Evolutionary conservation across 2,113 vertebrate species (phyloP).

Genomic region (Eulacestoma nigropectus): DNA sequence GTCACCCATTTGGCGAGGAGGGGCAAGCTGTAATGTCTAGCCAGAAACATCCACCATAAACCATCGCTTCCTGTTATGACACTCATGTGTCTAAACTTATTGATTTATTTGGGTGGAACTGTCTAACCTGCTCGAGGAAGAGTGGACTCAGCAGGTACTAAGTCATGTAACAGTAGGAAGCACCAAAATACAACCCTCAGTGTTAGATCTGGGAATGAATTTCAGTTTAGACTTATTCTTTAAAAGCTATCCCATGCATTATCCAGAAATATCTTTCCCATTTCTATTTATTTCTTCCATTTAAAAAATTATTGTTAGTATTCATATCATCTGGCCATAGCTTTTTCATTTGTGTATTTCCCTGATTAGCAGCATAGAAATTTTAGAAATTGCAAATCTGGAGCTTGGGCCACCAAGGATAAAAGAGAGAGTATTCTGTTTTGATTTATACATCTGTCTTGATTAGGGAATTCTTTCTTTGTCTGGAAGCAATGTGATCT

Average conservation of each 20-base stretch:
- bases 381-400: not conserved
- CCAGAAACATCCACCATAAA: constrained; percentile 50
- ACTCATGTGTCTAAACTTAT: constrained; percentile 23
- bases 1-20: not conserved
- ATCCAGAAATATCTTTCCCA: not conserved
- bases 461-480: constrained; percentile 25
- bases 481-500: not conserved
- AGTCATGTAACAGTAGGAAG: not conserved
- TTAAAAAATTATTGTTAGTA: not conserved
- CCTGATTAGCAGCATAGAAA: not conserved
- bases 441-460: not conserved
- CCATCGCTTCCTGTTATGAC: constrained; percentile 46
- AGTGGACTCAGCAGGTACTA: constrained; percentile 1
- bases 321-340: not conserved
- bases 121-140: not conserved
- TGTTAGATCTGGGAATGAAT: not conserved
- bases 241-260: not conserved
- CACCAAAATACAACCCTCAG: not conserved
- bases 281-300: not conserved
- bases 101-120: constrained; percentile 34
- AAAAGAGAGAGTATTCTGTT: not conserved
- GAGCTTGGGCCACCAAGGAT: not conserved
- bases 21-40: constrained; percentile 14
- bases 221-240: not conserved
- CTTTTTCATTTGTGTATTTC: not conserved